Evolutionary conservation across 1,140 invertebrate genomes (phyloP).

Genomic region (Apolygus lucorum): DNA sequence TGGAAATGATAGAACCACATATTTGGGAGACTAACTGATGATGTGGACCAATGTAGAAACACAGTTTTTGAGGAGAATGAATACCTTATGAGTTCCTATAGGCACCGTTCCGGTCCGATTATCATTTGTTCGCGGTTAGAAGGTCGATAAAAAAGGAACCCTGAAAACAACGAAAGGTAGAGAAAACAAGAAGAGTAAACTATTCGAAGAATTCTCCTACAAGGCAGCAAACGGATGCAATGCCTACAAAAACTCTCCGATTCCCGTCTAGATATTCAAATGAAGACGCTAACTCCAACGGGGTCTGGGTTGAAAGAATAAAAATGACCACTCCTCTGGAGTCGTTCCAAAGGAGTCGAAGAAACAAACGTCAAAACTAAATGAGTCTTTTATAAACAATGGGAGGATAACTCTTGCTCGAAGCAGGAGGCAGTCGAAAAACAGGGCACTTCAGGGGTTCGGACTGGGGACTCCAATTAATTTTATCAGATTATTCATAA

Average conservation of each 20-base stretch:
- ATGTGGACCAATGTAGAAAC: too few species aligned
- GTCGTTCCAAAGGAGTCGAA: neutral
- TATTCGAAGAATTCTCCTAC: neutral
- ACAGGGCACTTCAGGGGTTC: too few species aligned
- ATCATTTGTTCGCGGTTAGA: neutral
- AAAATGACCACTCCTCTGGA: neutral
- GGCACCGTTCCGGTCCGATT: too few species aligned
- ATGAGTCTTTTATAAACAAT: constrained; percentile 15
- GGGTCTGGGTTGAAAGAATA: neutral
- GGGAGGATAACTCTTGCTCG: neutral
- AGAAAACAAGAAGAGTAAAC: neutral
- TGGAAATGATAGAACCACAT: too few species aligned
- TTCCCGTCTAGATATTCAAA: constrained; percentile 12
- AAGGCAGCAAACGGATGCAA: neutral
- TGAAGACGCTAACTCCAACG: constrained; percentile 5
- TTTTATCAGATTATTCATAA: constrained; percentile 15
- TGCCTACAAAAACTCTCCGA: constrained; percentile 10
- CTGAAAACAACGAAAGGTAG: neutral
- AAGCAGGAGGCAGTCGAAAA: neutral
- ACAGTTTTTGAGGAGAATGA: too few species aligned
- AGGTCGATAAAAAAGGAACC: neutral
- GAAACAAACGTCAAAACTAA: constrained; percentile 13
- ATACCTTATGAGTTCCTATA: too few species aligned
- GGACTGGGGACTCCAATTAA: too few species aligned
- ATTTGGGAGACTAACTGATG: too few species aligned